A percentile compares a stretch with the other conserved stretches of the same genome.
These are phyloP conservation scores for Meliscaeva auricollis DNA, from an alignment of 2,888 invertebrate species.

Conservation along the genomic window DNA sequence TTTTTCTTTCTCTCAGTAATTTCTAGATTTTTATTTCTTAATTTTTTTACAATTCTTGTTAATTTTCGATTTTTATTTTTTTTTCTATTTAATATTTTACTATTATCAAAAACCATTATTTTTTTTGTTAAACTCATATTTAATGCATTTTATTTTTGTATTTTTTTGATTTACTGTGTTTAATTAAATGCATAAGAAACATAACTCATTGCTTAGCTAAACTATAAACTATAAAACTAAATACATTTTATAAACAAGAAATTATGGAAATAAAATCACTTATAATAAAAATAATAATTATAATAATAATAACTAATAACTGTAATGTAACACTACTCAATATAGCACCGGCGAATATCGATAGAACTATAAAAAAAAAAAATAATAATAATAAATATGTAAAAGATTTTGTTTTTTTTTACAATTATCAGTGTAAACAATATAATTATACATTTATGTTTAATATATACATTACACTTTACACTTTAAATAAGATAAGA, in stretches of 20 bases:
- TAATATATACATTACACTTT: constrained; percentile 37
- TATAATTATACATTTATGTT: constrained; percentile 27
- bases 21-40: constrained; percentile 31
- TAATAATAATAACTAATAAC: constrained; percentile 13
- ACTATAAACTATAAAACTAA: too few species aligned
- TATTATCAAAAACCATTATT: background rate
- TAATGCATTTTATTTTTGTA: background rate
- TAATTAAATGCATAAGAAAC: too few species aligned
- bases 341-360: constrained; percentile 76
- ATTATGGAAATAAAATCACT: background rate
- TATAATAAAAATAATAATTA: constrained; percentile 13
- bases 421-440: constrained; percentile 41
- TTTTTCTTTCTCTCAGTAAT: constrained; percentile 35
- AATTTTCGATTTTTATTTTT: constrained; percentile 36
- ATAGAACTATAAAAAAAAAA: constrained; percentile 58
- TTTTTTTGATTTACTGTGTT: background rate
- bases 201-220: too few species aligned
- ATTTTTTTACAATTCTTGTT: constrained; percentile 35
- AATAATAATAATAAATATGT: constrained; percentile 12
- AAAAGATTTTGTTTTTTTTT: constrained; percentile 18
- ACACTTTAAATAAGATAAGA: constrained; percentile 11
- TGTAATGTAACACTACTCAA: constrained; percentile 37
- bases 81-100: too few species aligned
- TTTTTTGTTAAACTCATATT: background rate
- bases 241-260: too few species aligned